phyloP scores from a whole-genome alignment of 2,888 invertebrate genomes.

The Minunthozetes semirufus region DNA sequence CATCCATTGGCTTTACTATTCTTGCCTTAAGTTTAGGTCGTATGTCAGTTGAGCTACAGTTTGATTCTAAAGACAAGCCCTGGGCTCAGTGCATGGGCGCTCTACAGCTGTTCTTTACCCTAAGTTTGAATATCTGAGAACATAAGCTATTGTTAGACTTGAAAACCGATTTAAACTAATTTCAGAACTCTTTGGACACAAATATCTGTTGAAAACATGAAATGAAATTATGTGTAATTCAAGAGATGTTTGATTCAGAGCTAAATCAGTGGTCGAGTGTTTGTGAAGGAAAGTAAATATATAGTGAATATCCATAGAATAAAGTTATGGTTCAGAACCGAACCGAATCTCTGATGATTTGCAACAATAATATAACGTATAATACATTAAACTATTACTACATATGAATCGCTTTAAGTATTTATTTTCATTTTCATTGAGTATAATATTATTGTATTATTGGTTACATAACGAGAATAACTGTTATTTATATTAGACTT shows the following conservation, averaged over 20 bases:
- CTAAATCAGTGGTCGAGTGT: background rate
- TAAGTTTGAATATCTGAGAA: background rate
- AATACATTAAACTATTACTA: slow-evolving; percentile 8
- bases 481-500: slow-evolving; percentile 22
- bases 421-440: background rate
- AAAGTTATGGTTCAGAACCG: slow-evolving; percentile 20
- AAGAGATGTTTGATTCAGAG: background rate
- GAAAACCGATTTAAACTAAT: too few species aligned
- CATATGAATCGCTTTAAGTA: slow-evolving; percentile 8
- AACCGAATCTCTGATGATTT: background rate
- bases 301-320: background rate
- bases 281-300: background rate
- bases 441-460: too few species aligned
- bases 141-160: too few species aligned
- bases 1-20: background rate
- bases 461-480: slow-evolving; percentile 11
- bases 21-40: background rate
- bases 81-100: background rate
- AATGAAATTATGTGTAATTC: background rate
- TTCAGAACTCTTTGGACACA: too few species aligned
- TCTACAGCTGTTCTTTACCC: slow-evolving; percentile 3
- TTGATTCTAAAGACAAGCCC: background rate
- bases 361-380: too few species aligned
- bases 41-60: slow-evolving; percentile 18
- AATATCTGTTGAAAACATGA: too few species aligned